These are phyloP conservation scores for Aphelenchoides avenae DNA, from an alignment of 1,140 invertebrate genomes.

Conservation along the genomic window DNA sequence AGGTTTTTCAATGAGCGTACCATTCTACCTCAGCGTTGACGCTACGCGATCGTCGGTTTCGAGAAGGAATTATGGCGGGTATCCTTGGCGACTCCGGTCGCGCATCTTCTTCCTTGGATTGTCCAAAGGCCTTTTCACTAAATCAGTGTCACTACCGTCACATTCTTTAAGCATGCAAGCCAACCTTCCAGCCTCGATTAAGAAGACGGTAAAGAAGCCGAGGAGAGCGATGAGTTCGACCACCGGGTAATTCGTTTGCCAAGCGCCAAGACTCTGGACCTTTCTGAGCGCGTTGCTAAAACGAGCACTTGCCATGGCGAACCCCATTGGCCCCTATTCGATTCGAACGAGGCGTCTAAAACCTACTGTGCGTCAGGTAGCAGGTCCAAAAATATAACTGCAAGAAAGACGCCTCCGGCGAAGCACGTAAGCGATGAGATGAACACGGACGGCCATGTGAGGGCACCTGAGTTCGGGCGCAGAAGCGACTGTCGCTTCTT, in stretches of 20 bases:
- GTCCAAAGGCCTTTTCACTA: constrained; percentile 3
- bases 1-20: constrained; percentile 3
- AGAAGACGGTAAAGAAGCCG: constrained; percentile 24
- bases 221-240: constrained; percentile 21
- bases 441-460: constrained; percentile 4
- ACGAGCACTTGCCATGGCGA: not conserved
- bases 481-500: not conserved
- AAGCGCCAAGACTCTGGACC: constrained; percentile 10
- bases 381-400: constrained; percentile 22
- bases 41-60: constrained; percentile 3
- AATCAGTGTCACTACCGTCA: not conserved
- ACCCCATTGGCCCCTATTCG: not conserved
- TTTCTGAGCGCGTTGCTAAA: constrained; percentile 8
- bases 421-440: constrained; percentile 24
- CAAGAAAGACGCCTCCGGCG: constrained; percentile 23
- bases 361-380: constrained; percentile 25
- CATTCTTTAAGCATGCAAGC: not conserved
- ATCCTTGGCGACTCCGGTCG: not conserved
- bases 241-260: constrained; percentile 10
- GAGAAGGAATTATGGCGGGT: no score
- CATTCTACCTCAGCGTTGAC: constrained; percentile 23
- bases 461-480: not conserved
- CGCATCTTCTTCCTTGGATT: constrained; percentile 17
- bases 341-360: no score
- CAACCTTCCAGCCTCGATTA: constrained; percentile 18